Evolutionary conservation across 2,797 vertebrate genomes (phyloP), one percentile per base, ranked within the genome.

Genomic region (Lithobates pipiens): DNA sequence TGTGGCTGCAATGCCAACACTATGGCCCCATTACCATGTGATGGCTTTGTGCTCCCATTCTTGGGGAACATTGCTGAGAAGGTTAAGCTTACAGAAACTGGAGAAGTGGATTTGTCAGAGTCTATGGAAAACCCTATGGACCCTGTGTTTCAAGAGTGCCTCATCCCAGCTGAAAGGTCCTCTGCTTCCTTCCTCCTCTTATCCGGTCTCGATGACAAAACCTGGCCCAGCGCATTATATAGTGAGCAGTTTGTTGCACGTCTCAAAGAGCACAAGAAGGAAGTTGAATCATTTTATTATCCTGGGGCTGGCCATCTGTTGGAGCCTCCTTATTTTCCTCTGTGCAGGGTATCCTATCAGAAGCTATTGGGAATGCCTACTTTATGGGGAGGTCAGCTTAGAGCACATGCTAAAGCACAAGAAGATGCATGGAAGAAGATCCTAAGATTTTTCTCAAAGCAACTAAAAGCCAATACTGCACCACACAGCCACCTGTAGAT

Each of bases 241-340:
- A 46, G 91, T 83, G 86, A 10, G 0, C 71, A 91, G 73, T 88
- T 93, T 83, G 89, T 90, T 82, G 89, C 91, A 32, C 90, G 91
- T 84, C 91, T 96, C 78, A 90, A 72, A 85, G 89, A 25, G 9
- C 75, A 90, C 0, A 92, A 94, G 54, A 93, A 86, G 90, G 83
- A 90, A n/a, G 57, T 29, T 89, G 88, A 91, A 16, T 86, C 94
- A 89, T 89, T 88, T 86, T 44, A 83, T 4, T 97, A 96, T 85
- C 93, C 94, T 1, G 93, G 93, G 46, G 91, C 95, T 0, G 96
- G 96, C 0, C 96, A 96, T 90, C 94, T 95, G 69, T 84, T 97
- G 44, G 95, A 97, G 13, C 89, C 93, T 16, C 95, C 95, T 73
- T 91, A 95, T 91, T 95, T 92, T 90, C 95, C 95, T 2, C 82